Conservation (phyloP, 2,113 vertebrate species). For the Motacilla alba region DNA sequence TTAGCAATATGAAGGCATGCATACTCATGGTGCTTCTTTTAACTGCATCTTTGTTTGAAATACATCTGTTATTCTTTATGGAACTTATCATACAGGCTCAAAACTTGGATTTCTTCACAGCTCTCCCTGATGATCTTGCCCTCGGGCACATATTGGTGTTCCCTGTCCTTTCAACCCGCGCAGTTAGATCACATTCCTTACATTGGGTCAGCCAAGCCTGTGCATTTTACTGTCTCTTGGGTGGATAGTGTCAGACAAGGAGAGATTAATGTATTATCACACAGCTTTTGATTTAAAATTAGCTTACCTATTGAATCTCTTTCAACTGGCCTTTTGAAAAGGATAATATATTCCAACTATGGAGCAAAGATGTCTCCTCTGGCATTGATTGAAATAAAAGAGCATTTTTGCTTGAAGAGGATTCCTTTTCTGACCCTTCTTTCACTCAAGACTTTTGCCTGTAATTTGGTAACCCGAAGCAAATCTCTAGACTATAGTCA, state of each 20-base stretch:
- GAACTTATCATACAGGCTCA: background rate
- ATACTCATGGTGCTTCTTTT: background rate
- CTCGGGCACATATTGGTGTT: rapidly evolving
- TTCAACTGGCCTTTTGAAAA: constrained; percentile 48
- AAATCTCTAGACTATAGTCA: background rate
- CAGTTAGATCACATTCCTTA: background rate
- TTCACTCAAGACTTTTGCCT: background rate
- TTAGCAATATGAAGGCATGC: background rate
- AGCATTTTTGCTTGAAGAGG: constrained; percentile 23
- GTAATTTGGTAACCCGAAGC: background rate
- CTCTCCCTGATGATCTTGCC: background rate
- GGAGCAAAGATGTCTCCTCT: background rate
- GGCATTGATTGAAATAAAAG: constrained; percentile 38
- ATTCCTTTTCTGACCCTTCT: background rate
- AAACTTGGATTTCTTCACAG: background rate
- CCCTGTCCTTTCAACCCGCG: background rate
- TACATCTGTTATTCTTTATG: background rate
- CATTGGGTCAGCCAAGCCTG: background rate
- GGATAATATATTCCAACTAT: constrained; percentile 43
- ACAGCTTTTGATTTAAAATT: constrained; percentile 41
- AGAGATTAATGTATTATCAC: constrained; percentile 34
- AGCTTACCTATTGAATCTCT: background rate
- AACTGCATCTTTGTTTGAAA: background rate
- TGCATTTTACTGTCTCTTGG: background rate
- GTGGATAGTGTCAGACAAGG: background rate